Percentiles rank a stretch among this genome's conserved stretches.
Conservation (phyloP, 2,797 vertebrate species). For the Linurgus olivaceus region DNA sequence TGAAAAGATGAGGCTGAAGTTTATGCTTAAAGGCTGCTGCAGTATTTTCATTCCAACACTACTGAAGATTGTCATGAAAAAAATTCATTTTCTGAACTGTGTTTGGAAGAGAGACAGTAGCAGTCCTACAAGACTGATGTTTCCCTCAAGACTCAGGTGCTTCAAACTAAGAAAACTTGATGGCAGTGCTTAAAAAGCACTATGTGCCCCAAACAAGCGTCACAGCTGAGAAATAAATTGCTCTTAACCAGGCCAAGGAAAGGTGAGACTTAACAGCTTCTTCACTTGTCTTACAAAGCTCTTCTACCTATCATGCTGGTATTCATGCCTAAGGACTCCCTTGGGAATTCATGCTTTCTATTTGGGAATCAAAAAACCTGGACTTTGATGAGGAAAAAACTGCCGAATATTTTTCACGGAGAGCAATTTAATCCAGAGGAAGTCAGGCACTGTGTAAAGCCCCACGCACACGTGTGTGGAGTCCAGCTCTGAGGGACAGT, state of each 20-base stretch:
- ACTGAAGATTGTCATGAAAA: conserved; percentile 33
- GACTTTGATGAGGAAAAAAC: background rate
- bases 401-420: background rate
- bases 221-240: conserved; percentile 56
- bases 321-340: background rate
- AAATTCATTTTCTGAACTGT: conserved; percentile 52
- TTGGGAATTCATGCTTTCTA: background rate
- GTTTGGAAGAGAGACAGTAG: conserved; percentile 31
- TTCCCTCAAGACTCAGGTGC: conserved; percentile 56
- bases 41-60: conserved; percentile 22
- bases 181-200: conserved; percentile 62
- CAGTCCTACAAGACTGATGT: conserved; percentile 62
- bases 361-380: background rate
- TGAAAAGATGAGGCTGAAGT: background rate
- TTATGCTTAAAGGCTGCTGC: conserved; percentile 32
- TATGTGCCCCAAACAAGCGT: conserved; percentile 45
- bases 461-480: accelerated
- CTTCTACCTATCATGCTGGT: conserved; percentile 11
- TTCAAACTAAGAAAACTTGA: conserved; percentile 65
- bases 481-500: background rate
- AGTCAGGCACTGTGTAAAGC: background rate
- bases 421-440: background rate
- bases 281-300: background rate
- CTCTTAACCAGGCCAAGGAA: conserved; percentile 42
- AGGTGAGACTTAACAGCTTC: conserved; percentile 42